Evolutionary conservation across 2,888 invertebrate genomes (phyloP).

Genomic region (Selenia dentaria): DNA sequence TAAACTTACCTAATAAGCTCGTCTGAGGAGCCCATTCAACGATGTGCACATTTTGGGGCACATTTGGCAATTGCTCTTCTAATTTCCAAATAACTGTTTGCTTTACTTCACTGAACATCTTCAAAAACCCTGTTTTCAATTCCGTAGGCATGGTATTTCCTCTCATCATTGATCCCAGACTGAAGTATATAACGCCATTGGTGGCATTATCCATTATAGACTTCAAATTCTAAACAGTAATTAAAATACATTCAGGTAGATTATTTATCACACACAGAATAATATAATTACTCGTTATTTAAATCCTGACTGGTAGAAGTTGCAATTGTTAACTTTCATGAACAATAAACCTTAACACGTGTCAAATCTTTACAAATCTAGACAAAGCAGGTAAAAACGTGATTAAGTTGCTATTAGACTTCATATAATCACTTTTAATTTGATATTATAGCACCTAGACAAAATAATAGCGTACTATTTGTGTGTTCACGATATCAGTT

Average conservation of each 20-base stretch:
- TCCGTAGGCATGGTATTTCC: constrained; percentile 49
- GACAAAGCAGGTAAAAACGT: too few species aligned
- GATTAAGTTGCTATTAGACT: too few species aligned
- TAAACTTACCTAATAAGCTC: constrained; percentile 58
- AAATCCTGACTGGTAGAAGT: too few species aligned
- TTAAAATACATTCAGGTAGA: constrained; percentile 5
- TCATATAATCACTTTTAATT: too few species aligned
- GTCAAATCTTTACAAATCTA: too few species aligned
- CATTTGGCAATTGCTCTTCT: constrained; percentile 49
- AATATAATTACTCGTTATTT: too few species aligned
- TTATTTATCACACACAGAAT: too few species aligned
- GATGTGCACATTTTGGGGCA: constrained; percentile 61
- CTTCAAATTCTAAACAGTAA: constrained; percentile 57
- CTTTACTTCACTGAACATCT: constrained; percentile 54
- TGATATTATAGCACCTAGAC: too few species aligned
- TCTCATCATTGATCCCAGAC: constrained; percentile 59
- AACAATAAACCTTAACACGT: too few species aligned
- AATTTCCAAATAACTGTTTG: constrained; percentile 69
- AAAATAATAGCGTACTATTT: too few species aligned
- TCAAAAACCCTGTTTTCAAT: constrained; percentile 46
- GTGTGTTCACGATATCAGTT: too few species aligned
- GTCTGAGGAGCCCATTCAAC: constrained; percentile 67
- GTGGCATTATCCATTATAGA: constrained; percentile 56
- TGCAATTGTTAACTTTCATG: too few species aligned
- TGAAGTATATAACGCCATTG: constrained; percentile 65